Evolutionary conservation across 2,888 invertebrate species (phyloP).

Genomic region (Eudemis profundana): DNA sequence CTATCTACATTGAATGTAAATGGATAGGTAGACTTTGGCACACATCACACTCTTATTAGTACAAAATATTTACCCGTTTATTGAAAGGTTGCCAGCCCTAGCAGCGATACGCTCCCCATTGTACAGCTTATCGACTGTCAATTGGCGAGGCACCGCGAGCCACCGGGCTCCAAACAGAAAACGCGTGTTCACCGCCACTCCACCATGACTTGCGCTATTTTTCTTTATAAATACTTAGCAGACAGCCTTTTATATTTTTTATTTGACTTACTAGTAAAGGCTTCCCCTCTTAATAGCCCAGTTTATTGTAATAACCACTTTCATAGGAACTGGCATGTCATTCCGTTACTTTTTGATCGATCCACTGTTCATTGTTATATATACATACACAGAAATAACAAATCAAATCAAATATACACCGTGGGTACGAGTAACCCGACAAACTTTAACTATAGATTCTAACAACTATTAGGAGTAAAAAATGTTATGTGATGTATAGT

Average conservation of each 20-base stretch:
- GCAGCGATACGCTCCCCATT: constrained; percentile 14
- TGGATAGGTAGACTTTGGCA: no score
- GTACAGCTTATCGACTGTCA: constrained; percentile 41
- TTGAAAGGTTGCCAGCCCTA: constrained; percentile 21
- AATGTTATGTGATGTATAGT: no score
- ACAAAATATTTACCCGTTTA: no score
- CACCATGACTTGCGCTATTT: constrained; percentile 29
- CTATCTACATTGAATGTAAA: no score
- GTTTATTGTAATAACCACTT: constrained; percentile 1
- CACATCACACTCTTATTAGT: no score
- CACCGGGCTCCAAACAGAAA: constrained; percentile 1
- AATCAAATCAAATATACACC: no score
- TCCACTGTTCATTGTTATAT: background rate
- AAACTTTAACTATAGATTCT: no score
- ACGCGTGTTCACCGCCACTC: constrained; percentile 25
- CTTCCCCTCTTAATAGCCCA: background rate
- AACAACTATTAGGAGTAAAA: no score
- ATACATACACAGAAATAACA: no score
- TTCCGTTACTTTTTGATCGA: background rate
- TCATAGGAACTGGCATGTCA: background rate
- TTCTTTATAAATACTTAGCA: constrained; percentile 5
- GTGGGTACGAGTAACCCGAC: no score
- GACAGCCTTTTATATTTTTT: constrained; percentile 8
- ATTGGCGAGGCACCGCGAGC: constrained; percentile 25
- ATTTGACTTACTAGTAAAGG: background rate